Conservation (phyloP, 2,888 invertebrate species). For the Ornithoptera alexandrae region DNA sequence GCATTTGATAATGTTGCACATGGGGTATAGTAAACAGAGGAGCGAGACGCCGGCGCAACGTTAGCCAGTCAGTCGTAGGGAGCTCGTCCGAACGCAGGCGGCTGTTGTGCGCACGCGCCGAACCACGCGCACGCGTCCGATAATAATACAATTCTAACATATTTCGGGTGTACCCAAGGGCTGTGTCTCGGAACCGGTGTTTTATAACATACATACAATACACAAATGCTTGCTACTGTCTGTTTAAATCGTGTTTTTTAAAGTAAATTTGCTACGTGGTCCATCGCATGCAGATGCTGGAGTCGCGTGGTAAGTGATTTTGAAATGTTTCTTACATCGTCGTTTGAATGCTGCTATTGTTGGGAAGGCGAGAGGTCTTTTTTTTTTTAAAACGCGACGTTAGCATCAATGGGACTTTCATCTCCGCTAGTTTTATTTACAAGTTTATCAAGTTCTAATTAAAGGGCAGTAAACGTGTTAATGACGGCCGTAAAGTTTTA, state of each 20-base stretch:
- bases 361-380: slow-evolving; percentile 50
- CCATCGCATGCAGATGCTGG: slow-evolving; percentile 62
- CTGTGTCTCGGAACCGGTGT: slow-evolving; percentile 57
- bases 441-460: slow-evolving; percentile 66
- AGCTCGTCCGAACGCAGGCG: slow-evolving; percentile 58
- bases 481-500: slow-evolving; percentile 58
- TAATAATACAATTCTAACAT: slow-evolving; percentile 56
- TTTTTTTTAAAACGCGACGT: slow-evolving; percentile 47
- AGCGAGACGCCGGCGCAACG: slow-evolving; percentile 60
- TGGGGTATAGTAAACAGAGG: slow-evolving; percentile 72
- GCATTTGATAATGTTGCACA: slow-evolving; percentile 62
- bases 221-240: slow-evolving; percentile 31
- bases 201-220: slow-evolving; percentile 43
- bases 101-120: slow-evolving; percentile 62
- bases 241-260: slow-evolving; percentile 49
- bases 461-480: slow-evolving; percentile 59
- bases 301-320: slow-evolving; percentile 71
- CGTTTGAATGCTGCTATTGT: slow-evolving; percentile 70
- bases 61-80: slow-evolving; percentile 53
- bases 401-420: slow-evolving; percentile 60
- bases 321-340: slow-evolving; percentile 51
- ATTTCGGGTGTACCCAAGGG: slow-evolving; percentile 59
- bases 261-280: slow-evolving; percentile 52
- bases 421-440: slow-evolving; percentile 55
- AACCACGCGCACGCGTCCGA: slow-evolving; percentile 54